Base-by-base conservation (phyloP, 2,888 invertebrate genomes). In the Nyleta sp. region DNA sequence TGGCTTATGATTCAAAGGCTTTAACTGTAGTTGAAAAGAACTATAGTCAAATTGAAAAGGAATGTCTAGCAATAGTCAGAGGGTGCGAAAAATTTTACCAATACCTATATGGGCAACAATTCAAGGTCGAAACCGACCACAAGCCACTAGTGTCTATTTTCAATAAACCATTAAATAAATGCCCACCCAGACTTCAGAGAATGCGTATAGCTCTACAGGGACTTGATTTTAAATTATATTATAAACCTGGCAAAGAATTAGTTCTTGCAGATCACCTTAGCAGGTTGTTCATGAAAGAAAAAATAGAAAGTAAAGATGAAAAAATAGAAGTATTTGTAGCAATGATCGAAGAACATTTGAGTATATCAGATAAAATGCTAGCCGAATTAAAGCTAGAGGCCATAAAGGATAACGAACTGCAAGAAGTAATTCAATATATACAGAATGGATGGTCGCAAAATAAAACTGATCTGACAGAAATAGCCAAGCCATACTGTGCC, bases 1-100 rank as follows among this genome's bases (percentile, higher is more conserved):
- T 83, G 17, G 84, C 85, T 13, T 86, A 85, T 73, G 84, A 80
- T 7, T 84, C 84, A 0, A 82, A 76, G 60, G 46, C 84, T 1
- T 50, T 86, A 35, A 85, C 84, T n/a, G 62, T 68, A 8, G 74
- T 83, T 5, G 84, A 88, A 73, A 57, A 46, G 31, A 68, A 48
- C 2, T 86, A 84, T 28, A 80, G 85, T 15, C 85, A 87, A 70
- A 85, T 84, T 31, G 84, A 85, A 62, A 85, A 85, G 67, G 84
- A 87, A 48, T 53, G 82, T 6, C 20, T 83, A 13, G 84, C 84
- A 2, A 84, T 86, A 8, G 24, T 78, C 0, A 75, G 55, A 62
- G 83, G 82, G 1, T 78, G 80, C 31, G 42, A 76, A 13, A 82
- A 71, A 80, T 86, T 83, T 74, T 35, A 81, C 40, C 82, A 84